Evolutionary conservation across 2,888 invertebrate species (phyloP), one percentile per base, ranked within the genome.

Genomic region (Habrosyne pyritoides): DNA sequence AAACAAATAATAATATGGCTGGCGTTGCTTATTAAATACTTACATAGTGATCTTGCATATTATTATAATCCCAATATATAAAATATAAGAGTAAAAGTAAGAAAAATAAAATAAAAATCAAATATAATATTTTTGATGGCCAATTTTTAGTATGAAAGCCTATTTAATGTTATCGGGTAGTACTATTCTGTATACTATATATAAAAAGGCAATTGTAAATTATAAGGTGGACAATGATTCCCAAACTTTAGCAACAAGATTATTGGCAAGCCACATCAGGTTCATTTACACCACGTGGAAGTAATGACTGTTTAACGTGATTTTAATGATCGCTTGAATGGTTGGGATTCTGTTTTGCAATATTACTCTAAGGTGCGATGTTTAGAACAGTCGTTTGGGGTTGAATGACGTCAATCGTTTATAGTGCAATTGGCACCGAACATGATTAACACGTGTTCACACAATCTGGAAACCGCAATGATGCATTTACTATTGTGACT

Each of bases 181-280:
- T n/a, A n/a, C n/a, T n/a, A n/a, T n/a, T n/a, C n/a, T n/a, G n/a
- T n/a, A n/a, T n/a, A 24, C 24, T 14, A 14, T 14, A 18, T 10
- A n/a, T 42, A 12, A 12, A 22, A 7, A 22, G 3, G 10, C n/a
- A n/a, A 18, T 22, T 47, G 22, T 7, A 21, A 24, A 12, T 12
- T 24, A 48, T 48, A 12, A 26, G 12, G 24, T 2, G n/a, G 26
- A 7, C 24, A 24, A 8, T 4, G 26, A 22, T 46, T 54, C 46
- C n/a, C 28, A 30, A 50, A 47, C 21, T 57, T 64, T 63, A 55
- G 66, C 71, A 67, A 72, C 56, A 71, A 64, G 71, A 75, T 71
- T 73, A 66, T 75, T 73, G 63, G 59, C 21, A 30, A 12, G 2
- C 30, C 3, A 2, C 33, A 47, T 48, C 33, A 51, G 61, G 33